Evolutionary conservation across 2,888 invertebrate genomes (phyloP).

Genomic region (Prenolepis imparis): DNA sequence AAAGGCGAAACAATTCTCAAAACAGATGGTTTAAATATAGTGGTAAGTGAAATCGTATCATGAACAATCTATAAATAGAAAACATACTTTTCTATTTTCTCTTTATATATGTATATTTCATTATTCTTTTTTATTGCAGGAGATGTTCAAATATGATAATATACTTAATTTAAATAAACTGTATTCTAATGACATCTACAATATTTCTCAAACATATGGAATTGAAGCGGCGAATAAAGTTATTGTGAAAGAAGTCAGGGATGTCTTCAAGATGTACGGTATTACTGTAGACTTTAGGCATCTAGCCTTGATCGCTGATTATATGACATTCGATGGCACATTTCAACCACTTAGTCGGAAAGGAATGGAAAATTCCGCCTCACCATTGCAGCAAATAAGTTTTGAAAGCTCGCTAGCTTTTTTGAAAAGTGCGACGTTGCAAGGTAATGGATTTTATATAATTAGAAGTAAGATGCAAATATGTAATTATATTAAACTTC

Average conservation of each 20-base stretch:
- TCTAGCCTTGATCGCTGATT: constrained; percentile 97
- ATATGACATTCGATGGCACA: constrained; percentile 98
- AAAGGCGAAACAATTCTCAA: constrained; percentile 90
- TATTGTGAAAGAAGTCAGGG: constrained; percentile 97
- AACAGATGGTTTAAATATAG: constrained; percentile 98
- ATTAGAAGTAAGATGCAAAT: not conserved
- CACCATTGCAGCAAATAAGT: constrained; percentile 99
- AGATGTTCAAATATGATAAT: constrained; percentile 94
- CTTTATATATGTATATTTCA: not conserved
- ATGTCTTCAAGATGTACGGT: constrained; percentile 98
- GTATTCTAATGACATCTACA: constrained; percentile 98
- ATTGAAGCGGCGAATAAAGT: constrained; percentile 98
- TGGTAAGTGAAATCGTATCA: constrained; percentile 85
- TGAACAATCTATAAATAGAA: not conserved
- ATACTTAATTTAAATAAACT: constrained; percentile 93
- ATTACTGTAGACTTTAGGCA: constrained; percentile 98
- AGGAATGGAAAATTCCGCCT: constrained; percentile 96
- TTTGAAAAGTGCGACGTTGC: constrained; percentile 92
- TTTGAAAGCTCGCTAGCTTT: constrained; percentile 97
- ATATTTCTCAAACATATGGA: constrained; percentile 96
- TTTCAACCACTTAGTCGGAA: constrained; percentile 96
- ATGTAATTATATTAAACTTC: not conserved
- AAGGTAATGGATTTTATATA: constrained; percentile 85
- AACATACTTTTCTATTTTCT: not conserved
- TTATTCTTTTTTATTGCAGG: constrained; percentile 86